Percentiles rank a stretch among this genome's conserved stretches.
Conservation (phyloP, 2,797 vertebrate genomes). For the Tinamus major region DNA sequence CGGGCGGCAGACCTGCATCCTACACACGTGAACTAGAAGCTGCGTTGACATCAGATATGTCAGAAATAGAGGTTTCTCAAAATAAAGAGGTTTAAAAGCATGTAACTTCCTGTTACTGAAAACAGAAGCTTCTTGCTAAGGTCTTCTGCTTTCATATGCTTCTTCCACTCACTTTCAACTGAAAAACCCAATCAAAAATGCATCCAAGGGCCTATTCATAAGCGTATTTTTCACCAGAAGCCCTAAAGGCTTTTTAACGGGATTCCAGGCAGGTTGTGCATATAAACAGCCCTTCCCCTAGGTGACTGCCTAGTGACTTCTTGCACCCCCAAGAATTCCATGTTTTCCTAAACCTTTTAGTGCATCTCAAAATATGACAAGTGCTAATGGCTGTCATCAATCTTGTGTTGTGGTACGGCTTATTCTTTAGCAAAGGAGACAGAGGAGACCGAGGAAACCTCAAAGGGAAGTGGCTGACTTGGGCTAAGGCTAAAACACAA, state of each 20-base stretch:
- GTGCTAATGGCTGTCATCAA: slow-evolving; percentile 11
- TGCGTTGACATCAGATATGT: neutral
- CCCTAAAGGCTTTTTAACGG: neutral
- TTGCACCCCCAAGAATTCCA: rapidly evolving
- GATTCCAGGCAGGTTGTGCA: neutral
- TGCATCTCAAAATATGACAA: neutral
- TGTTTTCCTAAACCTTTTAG: slow-evolving; percentile 43
- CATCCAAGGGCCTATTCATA: neutral
- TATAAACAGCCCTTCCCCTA: neutral
- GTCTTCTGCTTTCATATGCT: rapidly evolving
- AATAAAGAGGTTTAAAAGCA: neutral
- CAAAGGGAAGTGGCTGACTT: neutral
- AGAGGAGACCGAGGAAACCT: neutral
- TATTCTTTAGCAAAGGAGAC: neutral
- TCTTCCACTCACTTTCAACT: neutral
- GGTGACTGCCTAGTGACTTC: neutral
- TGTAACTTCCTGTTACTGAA: neutral
- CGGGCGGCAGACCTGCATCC: rapidly evolving
- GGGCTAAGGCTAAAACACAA: neutral
- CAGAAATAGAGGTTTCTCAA: neutral
- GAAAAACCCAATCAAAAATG: neutral
- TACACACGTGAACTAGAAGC: neutral
- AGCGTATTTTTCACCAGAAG: neutral
- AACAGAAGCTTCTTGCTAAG: neutral
- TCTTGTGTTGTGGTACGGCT: neutral